These are phyloP conservation scores for Callaeas wilsoni DNA, from an alignment of 2,113 vertebrate species.

Conservation along the genomic window DNA sequence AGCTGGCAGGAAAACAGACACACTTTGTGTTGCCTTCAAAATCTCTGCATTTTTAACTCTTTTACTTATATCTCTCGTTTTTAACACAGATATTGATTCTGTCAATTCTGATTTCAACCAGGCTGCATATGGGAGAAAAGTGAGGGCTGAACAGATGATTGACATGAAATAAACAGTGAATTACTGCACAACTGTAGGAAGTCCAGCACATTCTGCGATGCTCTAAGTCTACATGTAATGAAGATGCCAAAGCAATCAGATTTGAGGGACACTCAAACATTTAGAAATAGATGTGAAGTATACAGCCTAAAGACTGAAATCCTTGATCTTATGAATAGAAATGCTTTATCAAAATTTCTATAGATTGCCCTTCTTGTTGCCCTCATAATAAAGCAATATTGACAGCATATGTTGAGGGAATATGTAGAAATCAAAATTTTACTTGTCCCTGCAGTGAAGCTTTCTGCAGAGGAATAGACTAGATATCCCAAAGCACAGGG, in stretches of 20 bases:
- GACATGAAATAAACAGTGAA: not conserved
- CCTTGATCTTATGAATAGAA: not conserved
- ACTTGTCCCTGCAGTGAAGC: not conserved
- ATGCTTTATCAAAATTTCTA: not conserved
- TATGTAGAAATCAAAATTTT: not conserved
- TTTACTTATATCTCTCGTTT: not conserved
- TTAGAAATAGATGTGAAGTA: not conserved
- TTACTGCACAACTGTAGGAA: not conserved
- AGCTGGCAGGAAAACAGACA: not conserved
- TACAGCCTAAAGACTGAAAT: not conserved
- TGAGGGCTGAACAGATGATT: not conserved
- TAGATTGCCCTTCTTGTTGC: not conserved
- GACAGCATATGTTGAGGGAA: not conserved
- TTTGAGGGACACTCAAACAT: not conserved
- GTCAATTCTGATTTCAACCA: not conserved
- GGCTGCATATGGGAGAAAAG: not conserved
- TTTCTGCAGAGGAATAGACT: not conserved
- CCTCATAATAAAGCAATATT: not conserved
- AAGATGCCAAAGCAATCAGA: not conserved
- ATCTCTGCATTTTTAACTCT: not conserved
- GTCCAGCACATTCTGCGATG: not conserved
- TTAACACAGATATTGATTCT: not conserved
- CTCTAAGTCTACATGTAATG: not conserved
- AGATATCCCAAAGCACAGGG: not conserved
- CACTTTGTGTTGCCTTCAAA: not conserved